These are phyloP conservation scores for Drosophila ogumai DNA, from an alignment of 1,140 invertebrate genomes.

Conservation along the genomic window DNA sequence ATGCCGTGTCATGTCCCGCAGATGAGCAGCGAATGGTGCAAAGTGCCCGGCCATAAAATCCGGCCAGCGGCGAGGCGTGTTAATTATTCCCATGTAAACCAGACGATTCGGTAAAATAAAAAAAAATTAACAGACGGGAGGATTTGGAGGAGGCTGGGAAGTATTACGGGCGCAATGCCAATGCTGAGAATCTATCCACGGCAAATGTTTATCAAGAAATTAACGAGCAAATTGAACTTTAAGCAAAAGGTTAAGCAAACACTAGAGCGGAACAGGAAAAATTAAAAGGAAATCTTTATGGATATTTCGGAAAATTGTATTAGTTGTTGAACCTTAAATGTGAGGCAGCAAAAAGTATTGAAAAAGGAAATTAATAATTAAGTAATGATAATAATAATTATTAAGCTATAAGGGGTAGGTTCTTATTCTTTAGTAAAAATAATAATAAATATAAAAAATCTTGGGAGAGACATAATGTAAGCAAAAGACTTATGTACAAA, in stretches of 20 bases:
- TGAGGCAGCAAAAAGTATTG: neutral
- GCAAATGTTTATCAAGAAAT: conserved; percentile 65
- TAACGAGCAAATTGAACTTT: conserved; percentile 75
- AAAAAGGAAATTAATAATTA: neutral
- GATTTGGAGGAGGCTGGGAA: neutral
- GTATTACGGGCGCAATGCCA: conserved; percentile 52
- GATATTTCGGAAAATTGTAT: neutral
- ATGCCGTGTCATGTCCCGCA: conserved; percentile 32
- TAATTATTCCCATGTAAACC: conserved; percentile 67
- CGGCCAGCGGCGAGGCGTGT: conserved; percentile 32
- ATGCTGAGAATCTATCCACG: conserved; percentile 16
- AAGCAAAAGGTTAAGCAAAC: conserved; percentile 70
- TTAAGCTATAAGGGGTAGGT: neutral
- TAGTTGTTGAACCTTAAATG: too few relatives aligned
- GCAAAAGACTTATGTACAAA: neutral
- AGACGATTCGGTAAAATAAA: conserved; percentile 28
- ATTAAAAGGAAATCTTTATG: conserved; percentile 44
- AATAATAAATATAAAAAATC: too few relatives aligned
- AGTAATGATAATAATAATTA: neutral
- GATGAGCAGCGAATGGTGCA: conserved; percentile 36
- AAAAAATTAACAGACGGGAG: conserved; percentile 17
- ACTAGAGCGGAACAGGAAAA: conserved; percentile 29
- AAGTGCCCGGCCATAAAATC: conserved; percentile 60
- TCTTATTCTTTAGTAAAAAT: neutral
- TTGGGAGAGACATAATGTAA: too few relatives aligned